These are phyloP conservation scores for Psittacula derbiana DNA, from an alignment of 2,797 vertebrate genomes.

Conservation along the genomic window DNA sequence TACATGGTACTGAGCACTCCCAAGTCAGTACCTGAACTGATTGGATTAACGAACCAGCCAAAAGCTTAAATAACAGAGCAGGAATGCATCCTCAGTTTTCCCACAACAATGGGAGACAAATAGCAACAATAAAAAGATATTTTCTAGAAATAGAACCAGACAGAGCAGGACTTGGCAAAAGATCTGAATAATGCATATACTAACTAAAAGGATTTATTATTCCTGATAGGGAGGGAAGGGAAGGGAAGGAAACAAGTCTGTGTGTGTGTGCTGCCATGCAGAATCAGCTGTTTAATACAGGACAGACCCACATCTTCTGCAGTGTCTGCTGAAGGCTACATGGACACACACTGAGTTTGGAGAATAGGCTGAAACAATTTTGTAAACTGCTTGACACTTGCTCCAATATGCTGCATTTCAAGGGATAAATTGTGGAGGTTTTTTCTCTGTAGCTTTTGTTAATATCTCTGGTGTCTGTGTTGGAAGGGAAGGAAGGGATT, in stretches of 20 bases:
- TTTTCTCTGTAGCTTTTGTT: background rate
- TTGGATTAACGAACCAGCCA: background rate
- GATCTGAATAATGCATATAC: background rate
- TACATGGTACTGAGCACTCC: background rate
- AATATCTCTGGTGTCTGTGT: accelerated
- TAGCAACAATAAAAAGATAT: background rate
- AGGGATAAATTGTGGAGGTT: background rate
- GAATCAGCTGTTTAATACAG: background rate
- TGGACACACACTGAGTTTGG: background rate
- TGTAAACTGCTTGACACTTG: background rate
- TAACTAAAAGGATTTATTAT: background rate
- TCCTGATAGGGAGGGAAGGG: background rate
- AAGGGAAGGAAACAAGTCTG: accelerated
- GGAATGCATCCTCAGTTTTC: background rate
- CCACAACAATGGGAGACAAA: background rate
- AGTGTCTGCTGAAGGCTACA: background rate
- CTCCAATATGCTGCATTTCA: background rate
- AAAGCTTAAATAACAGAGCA: background rate
- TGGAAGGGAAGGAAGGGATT: background rate
- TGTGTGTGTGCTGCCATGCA: accelerated
- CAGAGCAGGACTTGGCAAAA: background rate
- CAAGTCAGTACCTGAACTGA: background rate
- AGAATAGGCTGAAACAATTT: background rate
- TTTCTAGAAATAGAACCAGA: background rate
- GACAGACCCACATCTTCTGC: background rate